phyloP scores from a whole-genome alignment of 1,140 invertebrate genomes.

The Dreissena polymorpha region DNA sequence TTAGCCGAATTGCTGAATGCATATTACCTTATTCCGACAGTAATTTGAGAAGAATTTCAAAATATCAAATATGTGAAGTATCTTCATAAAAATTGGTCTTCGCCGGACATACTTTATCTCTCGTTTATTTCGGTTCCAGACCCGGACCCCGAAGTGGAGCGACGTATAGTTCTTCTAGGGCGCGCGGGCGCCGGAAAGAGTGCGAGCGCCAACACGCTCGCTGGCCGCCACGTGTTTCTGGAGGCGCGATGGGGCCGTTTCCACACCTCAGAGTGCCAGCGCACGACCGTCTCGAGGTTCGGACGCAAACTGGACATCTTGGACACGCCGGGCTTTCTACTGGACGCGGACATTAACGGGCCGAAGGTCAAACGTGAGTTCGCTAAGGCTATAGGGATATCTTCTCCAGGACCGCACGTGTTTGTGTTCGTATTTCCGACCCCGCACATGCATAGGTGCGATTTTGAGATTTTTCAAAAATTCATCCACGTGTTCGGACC shows the following conservation, averaged over 20 bases:
- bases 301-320: slow-evolving; percentile 45
- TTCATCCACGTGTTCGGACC: slow-evolving; percentile 54
- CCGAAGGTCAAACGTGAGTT: slow-evolving; percentile 52
- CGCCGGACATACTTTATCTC: no score
- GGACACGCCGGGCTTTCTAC: slow-evolving; percentile 49
- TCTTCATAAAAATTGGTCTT: no score
- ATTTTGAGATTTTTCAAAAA: slow-evolving; percentile 54
- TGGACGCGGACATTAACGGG: slow-evolving; percentile 38
- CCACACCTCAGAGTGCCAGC: slow-evolving; percentile 49
- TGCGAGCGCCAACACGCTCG: slow-evolving; percentile 43
- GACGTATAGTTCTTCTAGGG: slow-evolving; percentile 42
- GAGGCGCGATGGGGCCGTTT: slow-evolving; percentile 51
- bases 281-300: slow-evolving; percentile 26
- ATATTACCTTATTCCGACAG: no score
- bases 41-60: no score
- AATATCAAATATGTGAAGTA: no score
- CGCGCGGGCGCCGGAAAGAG: slow-evolving; percentile 50
- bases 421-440: slow-evolving; percentile 54
- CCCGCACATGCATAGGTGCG: slow-evolving; percentile 55
- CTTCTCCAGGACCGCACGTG: slow-evolving; percentile 49
- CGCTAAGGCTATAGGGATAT: slow-evolving; percentile 47
- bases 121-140: neutral
- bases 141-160: slow-evolving; percentile 26
- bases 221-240: slow-evolving; percentile 42
- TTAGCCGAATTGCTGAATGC: no score